Conservation (phyloP, 2,888 invertebrate genomes). For the Erebia palarica region DNA sequence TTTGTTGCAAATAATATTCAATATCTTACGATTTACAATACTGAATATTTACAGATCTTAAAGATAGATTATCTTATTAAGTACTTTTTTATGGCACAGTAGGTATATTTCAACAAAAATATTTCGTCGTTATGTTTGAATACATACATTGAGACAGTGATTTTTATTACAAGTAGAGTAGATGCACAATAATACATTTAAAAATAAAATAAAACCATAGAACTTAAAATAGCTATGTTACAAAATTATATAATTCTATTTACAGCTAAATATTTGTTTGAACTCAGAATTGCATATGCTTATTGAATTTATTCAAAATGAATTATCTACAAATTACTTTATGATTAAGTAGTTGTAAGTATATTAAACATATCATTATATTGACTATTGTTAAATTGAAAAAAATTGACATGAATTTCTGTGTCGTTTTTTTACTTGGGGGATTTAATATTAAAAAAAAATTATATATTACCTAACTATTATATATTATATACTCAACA, state of each 20-base stretch:
- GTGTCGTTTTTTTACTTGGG: neutral
- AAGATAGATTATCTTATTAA: neutral
- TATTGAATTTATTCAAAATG: too few species aligned
- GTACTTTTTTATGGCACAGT: conserved; percentile 21
- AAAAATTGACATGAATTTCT: conserved; percentile 16
- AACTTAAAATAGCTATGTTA: neutral
- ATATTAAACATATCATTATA: neutral
- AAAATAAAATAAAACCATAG: neutral
- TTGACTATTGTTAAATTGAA: neutral
- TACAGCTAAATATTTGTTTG: too few species aligned
- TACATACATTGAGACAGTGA: conserved; percentile 19
- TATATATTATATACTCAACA: neutral
- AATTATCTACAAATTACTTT: neutral
- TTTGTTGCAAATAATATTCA: conserved; percentile 29
- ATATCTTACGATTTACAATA: conserved; percentile 10
- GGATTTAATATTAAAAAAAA: too few species aligned
- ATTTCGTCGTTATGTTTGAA: conserved; percentile 20
- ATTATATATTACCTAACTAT: too few species aligned
- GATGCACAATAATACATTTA: neutral
- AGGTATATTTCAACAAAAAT: conserved; percentile 33
- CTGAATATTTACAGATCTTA: conserved; percentile 18
- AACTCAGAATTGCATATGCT: too few species aligned
- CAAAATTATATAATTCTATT: too few species aligned
- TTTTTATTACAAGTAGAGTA: conserved; percentile 9
- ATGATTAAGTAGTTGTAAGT: neutral